Conservation (phyloP, 1,140 invertebrate species). For the Rhyzopertha dominica region DNA sequence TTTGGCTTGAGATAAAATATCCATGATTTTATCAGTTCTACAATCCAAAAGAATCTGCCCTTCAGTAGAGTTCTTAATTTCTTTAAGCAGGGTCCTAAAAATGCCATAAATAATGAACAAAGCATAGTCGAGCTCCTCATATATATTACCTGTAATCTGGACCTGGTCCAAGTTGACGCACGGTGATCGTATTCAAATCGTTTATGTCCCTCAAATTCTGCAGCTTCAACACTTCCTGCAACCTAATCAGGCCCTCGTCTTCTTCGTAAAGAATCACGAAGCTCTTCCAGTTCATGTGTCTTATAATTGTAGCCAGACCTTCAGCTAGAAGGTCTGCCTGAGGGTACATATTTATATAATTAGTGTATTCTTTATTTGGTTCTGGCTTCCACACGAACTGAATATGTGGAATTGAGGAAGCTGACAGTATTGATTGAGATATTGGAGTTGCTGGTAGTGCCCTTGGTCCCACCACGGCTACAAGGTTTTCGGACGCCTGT, state of each 20-base stretch:
- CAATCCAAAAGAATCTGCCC: constrained; percentile 78
- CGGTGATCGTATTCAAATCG: constrained; percentile 52
- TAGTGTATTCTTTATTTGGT: constrained; percentile 45
- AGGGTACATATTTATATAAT: constrained; percentile 67
- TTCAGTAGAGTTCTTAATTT: constrained; percentile 63
- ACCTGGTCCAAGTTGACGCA: constrained; percentile 56
- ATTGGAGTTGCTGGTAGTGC: constrained; percentile 54
- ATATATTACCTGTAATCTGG: constrained; percentile 53
- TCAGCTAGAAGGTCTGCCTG: constrained; percentile 62
- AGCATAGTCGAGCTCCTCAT: constrained; percentile 56
- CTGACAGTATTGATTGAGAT: constrained; percentile 64
- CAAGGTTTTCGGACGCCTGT: too few relatives aligned
- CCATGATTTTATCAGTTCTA: constrained; percentile 55
- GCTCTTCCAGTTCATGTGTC: constrained; percentile 69
- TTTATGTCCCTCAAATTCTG: constrained; percentile 44
- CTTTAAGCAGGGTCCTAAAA: constrained; percentile 67
- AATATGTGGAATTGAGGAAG: constrained; percentile 67
- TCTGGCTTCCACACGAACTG: constrained; percentile 59
- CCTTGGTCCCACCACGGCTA: constrained; percentile 72
- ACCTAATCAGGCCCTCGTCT: constrained; percentile 67
- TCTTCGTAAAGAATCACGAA: constrained; percentile 83
- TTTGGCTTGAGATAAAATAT: constrained; percentile 69
- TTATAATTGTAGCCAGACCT: constrained; percentile 67
- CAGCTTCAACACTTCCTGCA: constrained; percentile 78
- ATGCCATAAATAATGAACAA: constrained; percentile 45